Evolutionary conservation across 2,888 invertebrate genomes (phyloP).

Genomic region (Galerucella calmariensis): DNA sequence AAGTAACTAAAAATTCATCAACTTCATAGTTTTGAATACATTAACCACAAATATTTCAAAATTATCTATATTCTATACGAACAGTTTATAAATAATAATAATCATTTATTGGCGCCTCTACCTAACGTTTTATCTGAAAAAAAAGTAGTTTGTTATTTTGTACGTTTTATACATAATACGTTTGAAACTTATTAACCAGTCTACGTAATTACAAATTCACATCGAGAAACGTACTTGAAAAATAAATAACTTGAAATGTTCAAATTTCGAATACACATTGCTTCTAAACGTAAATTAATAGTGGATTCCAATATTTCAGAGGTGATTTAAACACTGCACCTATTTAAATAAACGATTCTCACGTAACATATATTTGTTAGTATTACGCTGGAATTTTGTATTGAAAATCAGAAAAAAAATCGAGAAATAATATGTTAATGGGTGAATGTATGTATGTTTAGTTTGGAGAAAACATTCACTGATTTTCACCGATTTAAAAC

Average conservation of each 20-base stretch:
- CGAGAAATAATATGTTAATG: too few species aligned
- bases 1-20: too few species aligned
- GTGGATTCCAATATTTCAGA: neutral
- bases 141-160: neutral
- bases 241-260: neutral
- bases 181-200: neutral
- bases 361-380: too few species aligned
- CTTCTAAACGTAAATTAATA: neutral
- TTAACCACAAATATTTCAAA: neutral
- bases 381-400: too few species aligned
- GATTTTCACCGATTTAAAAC: too few species aligned
- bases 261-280: neutral
- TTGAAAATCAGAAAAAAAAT: too few species aligned
- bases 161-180: neutral
- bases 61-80: neutral
- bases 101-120: conserved; percentile 9
- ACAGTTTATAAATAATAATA: neutral
- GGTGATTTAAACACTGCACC: neutral
- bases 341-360: neutral
- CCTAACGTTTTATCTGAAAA: conserved; percentile 1
- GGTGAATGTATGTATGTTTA: too few species aligned
- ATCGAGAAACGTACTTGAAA: neutral
- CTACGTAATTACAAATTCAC: neutral
- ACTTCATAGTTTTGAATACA: too few species aligned
- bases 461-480: too few species aligned